These are phyloP conservation scores for Netelia inedita DNA, from an alignment of 2,888 invertebrate species.

Conservation along the genomic window DNA sequence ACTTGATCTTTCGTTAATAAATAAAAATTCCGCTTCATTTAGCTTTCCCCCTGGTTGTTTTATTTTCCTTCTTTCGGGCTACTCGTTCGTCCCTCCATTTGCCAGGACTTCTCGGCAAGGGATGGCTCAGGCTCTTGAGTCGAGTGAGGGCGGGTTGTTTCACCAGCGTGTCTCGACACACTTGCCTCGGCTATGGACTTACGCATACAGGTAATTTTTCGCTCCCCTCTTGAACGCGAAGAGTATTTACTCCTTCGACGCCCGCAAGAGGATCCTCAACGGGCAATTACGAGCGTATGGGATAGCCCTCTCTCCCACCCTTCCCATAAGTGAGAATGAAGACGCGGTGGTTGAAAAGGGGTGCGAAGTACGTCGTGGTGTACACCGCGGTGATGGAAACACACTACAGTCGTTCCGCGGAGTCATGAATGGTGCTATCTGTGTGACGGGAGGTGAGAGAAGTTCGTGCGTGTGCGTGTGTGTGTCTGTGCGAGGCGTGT, in stretches of 20 bases:
- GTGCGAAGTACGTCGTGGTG: conserved; percentile 48
- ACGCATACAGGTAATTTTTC: conserved; percentile 42
- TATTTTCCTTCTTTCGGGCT: conserved; percentile 61
- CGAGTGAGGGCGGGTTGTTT: conserved; percentile 46
- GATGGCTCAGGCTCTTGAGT: conserved; percentile 73
- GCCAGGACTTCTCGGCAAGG: conserved; percentile 62
- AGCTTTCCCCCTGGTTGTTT: conserved; percentile 10
- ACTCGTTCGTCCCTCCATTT: conserved; percentile 62
- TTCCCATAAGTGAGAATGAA: conserved; percentile 42
- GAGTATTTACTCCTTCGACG: conserved; percentile 64
- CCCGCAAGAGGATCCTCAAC: conserved; percentile 64
- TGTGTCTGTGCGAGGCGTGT: conserved; percentile 9
- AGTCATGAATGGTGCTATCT: conserved; percentile 40
- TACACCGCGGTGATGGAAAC: conserved; percentile 44
- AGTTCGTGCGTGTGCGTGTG: neutral
- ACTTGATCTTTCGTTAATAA: neutral
- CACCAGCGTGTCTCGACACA: conserved; percentile 24
- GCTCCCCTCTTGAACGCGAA: conserved; percentile 28
- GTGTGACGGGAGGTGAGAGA: conserved; percentile 23
- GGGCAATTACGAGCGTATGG: conserved; percentile 62
- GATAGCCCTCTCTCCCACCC: conserved; percentile 3
- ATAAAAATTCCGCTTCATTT: neutral
- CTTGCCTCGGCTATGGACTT: conserved; percentile 14
- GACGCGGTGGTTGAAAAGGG: conserved; percentile 42
- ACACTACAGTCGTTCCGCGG: conserved; percentile 42